These are phyloP conservation scores for Lepidocyrtinus sp. DNA, from an alignment of 2,888 invertebrate species.

Conservation along the genomic window DNA sequence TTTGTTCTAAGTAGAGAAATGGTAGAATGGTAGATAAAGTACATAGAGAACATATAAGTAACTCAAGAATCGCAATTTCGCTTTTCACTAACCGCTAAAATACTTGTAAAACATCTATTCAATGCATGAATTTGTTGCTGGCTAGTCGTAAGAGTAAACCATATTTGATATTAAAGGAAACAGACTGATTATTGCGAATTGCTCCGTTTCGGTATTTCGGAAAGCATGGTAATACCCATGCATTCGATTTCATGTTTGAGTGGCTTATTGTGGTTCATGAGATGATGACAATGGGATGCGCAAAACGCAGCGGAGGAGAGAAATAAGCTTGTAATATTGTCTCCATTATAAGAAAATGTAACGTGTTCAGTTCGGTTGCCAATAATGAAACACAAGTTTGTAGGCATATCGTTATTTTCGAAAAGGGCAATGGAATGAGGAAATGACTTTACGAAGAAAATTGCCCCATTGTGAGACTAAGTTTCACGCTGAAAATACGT, in stretches of 20 bases:
- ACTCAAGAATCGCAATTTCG: no score
- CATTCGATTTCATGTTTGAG: conserved; percentile 11
- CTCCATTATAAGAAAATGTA: not conserved
- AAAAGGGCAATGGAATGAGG: conserved; percentile 30
- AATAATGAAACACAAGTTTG: conserved; percentile 10
- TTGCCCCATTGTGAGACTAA: conserved; percentile 17
- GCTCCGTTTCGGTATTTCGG: not conserved
- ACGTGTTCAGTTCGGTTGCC: not conserved
- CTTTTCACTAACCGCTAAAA: no score
- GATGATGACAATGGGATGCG: conserved; percentile 3
- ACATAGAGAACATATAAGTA: not conserved
- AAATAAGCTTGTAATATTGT: not conserved
- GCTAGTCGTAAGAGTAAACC: no score
- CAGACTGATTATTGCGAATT: not conserved
- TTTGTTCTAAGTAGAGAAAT: no score
- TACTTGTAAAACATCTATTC: no score
- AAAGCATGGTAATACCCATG: conserved; percentile 1
- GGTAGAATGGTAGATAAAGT: conserved; percentile 17
- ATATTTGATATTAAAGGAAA: no score
- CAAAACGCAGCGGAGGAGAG: not conserved
- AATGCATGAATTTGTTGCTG: no score
- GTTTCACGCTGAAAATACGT: conserved; percentile 1
- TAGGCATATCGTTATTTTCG: not conserved
- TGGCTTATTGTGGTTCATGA: conserved; percentile 11
- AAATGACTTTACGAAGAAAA: conserved; percentile 29